A percentile compares a stretch with the other conserved stretches of the same genome.
These are phyloP conservation scores for Trinorchestia longiramus DNA, from an alignment of 1,140 invertebrate species.

Conservation along the genomic window DNA sequence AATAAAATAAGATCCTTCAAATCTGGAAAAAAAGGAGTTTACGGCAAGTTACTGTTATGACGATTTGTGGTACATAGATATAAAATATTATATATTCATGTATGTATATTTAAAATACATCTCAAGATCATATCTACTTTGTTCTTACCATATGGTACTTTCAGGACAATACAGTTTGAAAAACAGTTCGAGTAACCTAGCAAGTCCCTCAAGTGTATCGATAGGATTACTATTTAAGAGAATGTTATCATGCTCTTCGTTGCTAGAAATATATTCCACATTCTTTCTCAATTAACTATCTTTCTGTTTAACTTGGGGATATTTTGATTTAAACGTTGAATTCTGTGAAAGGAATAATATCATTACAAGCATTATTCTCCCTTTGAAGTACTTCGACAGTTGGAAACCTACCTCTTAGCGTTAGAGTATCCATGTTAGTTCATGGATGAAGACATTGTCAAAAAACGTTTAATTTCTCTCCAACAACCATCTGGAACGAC, in stretches of 20 bases:
- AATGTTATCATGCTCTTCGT: neutral
- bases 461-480: neutral
- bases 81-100: too few relatives aligned
- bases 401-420: neutral
- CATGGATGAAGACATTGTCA: neutral
- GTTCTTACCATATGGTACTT: too few relatives aligned
- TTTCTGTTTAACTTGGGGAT: neutral
- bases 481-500: neutral
- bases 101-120: too few relatives aligned
- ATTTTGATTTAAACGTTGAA: neutral
- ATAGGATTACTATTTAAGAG: neutral
- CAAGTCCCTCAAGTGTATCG: neutral
- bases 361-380: neutral
- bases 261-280: neutral
- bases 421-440: neutral
- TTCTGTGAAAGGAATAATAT: neutral
- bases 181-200: neutral
- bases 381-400: neutral
- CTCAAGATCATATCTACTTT: too few relatives aligned
- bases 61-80: too few relatives aligned
- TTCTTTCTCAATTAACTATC: neutral
- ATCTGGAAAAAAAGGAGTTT: too few relatives aligned
- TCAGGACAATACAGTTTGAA: too few relatives aligned
- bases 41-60: too few relatives aligned
- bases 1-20: too few relatives aligned